Base-by-base conservation (phyloP, 2,888 invertebrate species). In the Suillia variegata region DNA sequence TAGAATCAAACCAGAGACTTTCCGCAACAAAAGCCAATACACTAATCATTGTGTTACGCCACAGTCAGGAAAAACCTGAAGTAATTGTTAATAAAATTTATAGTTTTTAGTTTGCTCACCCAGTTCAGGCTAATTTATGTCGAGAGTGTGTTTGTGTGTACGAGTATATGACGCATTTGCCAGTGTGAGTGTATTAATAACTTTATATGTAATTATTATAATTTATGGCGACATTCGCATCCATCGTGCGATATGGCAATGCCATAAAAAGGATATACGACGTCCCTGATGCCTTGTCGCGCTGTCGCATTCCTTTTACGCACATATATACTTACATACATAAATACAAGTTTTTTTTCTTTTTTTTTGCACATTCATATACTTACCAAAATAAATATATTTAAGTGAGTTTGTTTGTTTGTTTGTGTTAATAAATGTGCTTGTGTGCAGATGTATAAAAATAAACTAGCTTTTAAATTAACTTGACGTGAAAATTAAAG, bases 201-300 rank as follows among this genome's bases (percentile, higher is more conserved):
- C 55, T 63, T 63, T 61, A 62, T 61, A 60, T 64, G 63, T 66
- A 66, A 66, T 66, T 66, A 68, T 64, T 64, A 64, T 64, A 64
- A 68, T 68, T 65, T 66, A 68, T 68, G 55, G 62, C 60, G 60
- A 59, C 62, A 64, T 62, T 60, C 60, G 61, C 60, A 63, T 63
- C 59, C 63, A 62, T 56, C 61, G 63, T 58, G 50, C 34, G 57
- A 56, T 50, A 49, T 56, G 49, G 8, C 47, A 31, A 18, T 51
- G 33, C 55, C 38, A 49, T 48, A 18, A 58, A 62, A 55, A 55
- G 18, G 55, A 55, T 54, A 33, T 12, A 21, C 2, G 5, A 17
- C 47, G 34, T 48, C 48, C 33, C 55, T 55, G 34, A 31, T 55
- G 48, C 34, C 24, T 15, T 47, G 26, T 45, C 42, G 22, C 51